Conservation (phyloP, 2,797 vertebrate species). For the Danio albolineatus region DNA sequence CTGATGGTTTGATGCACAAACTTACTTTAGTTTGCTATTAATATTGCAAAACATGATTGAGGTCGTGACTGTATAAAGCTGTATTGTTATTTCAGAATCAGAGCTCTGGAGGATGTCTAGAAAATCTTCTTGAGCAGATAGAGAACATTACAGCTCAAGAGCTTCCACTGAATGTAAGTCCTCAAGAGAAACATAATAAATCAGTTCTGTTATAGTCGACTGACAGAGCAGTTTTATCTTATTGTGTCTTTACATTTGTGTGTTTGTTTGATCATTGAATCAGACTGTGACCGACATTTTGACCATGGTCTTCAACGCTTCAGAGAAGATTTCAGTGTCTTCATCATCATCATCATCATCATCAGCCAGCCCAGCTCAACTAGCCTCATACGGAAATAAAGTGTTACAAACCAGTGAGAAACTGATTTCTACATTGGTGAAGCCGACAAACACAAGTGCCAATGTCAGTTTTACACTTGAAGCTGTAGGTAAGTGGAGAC, state of each 20-base stretch:
- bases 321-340: background rate
- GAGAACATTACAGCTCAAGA: background rate
- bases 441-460: background rate
- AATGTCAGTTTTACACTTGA: background rate
- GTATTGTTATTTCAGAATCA: background rate
- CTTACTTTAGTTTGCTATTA: no score
- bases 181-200: background rate
- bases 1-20: no score
- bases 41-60: no score
- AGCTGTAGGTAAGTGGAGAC: background rate
- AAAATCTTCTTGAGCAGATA: background rate
- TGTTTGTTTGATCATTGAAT: no score
- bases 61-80: no score
- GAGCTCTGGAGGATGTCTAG: background rate
- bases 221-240: no score
- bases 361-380: background rate
- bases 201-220: no score
- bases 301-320: background rate
- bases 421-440: slow-evolving; percentile 26
- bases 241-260: no score
- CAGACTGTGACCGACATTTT: background rate
- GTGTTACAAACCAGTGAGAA: background rate
- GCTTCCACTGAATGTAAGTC: background rate
- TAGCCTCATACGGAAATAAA: background rate
- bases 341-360: background rate